Evolutionary conservation across 2,888 invertebrate genomes (phyloP).

Genomic region (Geotrupes spiniger): DNA sequence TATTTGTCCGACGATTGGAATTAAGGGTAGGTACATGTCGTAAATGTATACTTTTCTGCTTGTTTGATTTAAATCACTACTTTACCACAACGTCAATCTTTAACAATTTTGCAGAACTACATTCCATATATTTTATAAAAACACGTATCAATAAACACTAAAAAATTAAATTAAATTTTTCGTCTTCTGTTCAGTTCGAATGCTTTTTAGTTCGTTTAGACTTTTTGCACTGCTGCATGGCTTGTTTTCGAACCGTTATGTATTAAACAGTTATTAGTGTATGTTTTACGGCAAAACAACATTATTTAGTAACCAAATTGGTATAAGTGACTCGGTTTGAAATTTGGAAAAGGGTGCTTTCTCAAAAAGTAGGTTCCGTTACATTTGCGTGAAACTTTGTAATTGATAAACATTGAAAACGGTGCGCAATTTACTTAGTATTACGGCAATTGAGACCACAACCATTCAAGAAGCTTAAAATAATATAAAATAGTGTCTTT

Average conservation of each 20-base stretch:
- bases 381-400: slow-evolving; percentile 2
- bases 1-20: no score
- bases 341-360: slow-evolving; percentile 29
- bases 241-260: slow-evolving; percentile 26
- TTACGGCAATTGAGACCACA: no score
- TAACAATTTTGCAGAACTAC: background rate
- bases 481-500: no score
- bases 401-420: background rate
- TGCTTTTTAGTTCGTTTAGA: slow-evolving; percentile 5
- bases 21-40: no score
- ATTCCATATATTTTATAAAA: background rate
- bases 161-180: background rate
- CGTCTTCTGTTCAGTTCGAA: background rate
- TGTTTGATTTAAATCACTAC: no score
- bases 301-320: slow-evolving; percentile 35
- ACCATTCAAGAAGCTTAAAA: no score
- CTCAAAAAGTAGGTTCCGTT: slow-evolving; percentile 37
- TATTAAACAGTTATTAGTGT: slow-evolving; percentile 17
- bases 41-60: no score
- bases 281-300: slow-evolving; percentile 50
- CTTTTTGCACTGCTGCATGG: slow-evolving; percentile 34
- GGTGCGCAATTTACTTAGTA: no score
- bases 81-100: no score
- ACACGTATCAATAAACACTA: background rate
- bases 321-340: slow-evolving; percentile 23